phyloP scores from a whole-genome alignment of 2,888 invertebrate species.

The Chesias legatella region DNA sequence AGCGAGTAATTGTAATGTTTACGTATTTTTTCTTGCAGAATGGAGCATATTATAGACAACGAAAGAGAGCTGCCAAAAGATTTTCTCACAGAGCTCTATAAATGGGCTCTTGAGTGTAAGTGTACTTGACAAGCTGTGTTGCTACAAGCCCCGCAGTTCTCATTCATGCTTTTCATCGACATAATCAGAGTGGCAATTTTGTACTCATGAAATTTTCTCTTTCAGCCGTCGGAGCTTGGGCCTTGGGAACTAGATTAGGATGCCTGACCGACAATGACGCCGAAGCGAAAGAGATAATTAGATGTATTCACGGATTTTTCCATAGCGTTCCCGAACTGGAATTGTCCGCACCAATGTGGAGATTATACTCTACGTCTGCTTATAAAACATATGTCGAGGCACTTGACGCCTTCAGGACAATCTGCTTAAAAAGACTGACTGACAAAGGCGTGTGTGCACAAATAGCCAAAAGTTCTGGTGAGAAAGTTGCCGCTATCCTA shows the following conservation, averaged over 20 bases:
- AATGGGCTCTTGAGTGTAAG: constrained; percentile 92
- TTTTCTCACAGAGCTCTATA: constrained; percentile 86
- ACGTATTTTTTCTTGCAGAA: constrained; percentile 74
- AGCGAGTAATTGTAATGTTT: constrained; percentile 17
- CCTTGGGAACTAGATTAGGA: constrained; percentile 89
- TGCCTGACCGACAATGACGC: constrained; percentile 85
- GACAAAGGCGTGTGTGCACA: constrained; percentile 69
- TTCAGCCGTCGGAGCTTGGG: constrained; percentile 89
- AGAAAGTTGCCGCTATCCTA: constrained; percentile 83
- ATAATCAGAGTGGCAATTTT: constrained; percentile 29
- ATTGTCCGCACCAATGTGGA: constrained; percentile 87
- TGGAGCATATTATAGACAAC: constrained; percentile 80
- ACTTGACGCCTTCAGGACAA: constrained; percentile 85
- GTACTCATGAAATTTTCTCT: constrained; percentile 31
- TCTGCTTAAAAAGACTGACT: constrained; percentile 66
- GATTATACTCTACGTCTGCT: constrained; percentile 84
- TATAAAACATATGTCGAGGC: constrained; percentile 86
- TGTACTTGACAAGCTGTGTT: constrained; percentile 41
- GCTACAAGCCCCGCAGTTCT: constrained; percentile 16
- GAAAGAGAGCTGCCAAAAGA: constrained; percentile 83
- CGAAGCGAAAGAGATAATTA: constrained; percentile 87
- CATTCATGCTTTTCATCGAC: constrained; percentile 34
- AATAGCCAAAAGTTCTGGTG: constrained; percentile 57
- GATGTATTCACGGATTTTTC: constrained; percentile 87
- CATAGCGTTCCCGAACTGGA: constrained; percentile 88